phyloP scores from a whole-genome alignment of 2,113 vertebrate genomes.

The Poeciliopsis occidentalis region DNA sequence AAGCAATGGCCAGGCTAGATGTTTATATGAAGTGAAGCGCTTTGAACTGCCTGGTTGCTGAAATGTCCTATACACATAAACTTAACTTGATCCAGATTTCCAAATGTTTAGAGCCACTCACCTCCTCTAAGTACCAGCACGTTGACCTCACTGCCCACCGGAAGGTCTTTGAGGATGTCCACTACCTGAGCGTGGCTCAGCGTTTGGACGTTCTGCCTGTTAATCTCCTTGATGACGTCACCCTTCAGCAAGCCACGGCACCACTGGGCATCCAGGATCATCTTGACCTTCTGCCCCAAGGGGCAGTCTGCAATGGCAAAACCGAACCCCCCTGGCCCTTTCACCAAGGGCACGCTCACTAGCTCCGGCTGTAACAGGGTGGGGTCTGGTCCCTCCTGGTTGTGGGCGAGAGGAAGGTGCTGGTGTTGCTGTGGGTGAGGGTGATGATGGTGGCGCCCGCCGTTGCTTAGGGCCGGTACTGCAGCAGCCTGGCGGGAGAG shows the following conservation, averaged over 20 bases:
- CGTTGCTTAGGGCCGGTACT: conserved; percentile 78
- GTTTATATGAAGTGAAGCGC: no score
- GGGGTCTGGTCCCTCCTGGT: conserved; percentile 81
- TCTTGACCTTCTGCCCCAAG: conserved; percentile 96
- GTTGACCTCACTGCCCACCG: conserved; percentile 91
- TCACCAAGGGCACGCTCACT: conserved; percentile 90
- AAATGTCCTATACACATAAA: no score
- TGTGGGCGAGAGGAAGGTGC: conserved; percentile 39
- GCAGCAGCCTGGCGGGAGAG: conserved; percentile 67
- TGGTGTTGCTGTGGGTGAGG: conserved; percentile 41
- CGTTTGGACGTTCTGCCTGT: conserved; percentile 93
- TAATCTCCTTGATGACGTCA: conserved; percentile 96
- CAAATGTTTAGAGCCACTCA: conserved; percentile 61
- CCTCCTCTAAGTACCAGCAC: conserved; percentile 95
- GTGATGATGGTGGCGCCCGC: conserved; percentile 75
- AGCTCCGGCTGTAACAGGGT: conserved; percentile 91
- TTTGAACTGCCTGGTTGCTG: no score
- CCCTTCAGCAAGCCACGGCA: conserved; percentile 95
- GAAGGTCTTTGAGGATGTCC: conserved; percentile 96
- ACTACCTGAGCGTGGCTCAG: conserved; percentile 95
- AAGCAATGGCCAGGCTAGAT: no score
- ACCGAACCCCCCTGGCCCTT: conserved; percentile 95
- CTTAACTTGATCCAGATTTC: neutral
- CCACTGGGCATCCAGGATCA: conserved; percentile 98
- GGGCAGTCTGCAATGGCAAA: conserved; percentile 97